Evolutionary conservation across 2,888 invertebrate species (phyloP), one percentile per base, ranked within the genome.

Genomic region (Troides helena): DNA sequence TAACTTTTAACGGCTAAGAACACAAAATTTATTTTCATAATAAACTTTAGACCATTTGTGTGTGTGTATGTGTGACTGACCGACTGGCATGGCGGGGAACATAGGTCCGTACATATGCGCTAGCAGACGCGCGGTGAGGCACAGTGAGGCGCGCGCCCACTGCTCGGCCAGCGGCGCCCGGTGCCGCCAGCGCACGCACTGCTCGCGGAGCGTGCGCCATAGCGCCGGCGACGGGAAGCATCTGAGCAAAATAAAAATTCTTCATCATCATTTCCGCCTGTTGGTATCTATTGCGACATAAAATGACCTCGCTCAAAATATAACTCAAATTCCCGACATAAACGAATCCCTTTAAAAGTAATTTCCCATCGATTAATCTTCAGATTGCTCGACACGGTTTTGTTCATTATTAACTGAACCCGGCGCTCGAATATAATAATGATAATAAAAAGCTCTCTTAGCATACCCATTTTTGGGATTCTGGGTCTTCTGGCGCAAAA

Each of bases 171-270:
- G 94, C 53, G 98, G 97, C 72, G 97, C 95, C 72, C 99, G 95
- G 92, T 99, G 99, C 17, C 99, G 94, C 99, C 99, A 99, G 80
- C 96, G 96, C 79, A 96, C 94, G 86, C 98, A 98, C 80, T 98
- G 97, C 88, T 98, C 98, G 78, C 97, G 95, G 73, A 99, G 92
- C 0, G 99, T 99, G 85, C 98, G 98, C 99, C 99, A 99, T 75
- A 99, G 92, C 1, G 98, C 97, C 8, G 99, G 99, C 5, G 98
- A 96, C 0, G 99, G 99, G 90, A 99, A 99, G 83, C 97, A 98
- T 74, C 92, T 92, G 74, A 23, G 36, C 5, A 53, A 53, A 53
- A 8, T 53, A 53, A 18, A 21, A 14, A 23, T 5, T 23, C 10
- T 6, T 59, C 23, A 17, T 59, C 25, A 60, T 60, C 5, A 8